Base-by-base conservation (phyloP, 1,140 invertebrate species). In the Temnothorax curvispinosus region DNA sequence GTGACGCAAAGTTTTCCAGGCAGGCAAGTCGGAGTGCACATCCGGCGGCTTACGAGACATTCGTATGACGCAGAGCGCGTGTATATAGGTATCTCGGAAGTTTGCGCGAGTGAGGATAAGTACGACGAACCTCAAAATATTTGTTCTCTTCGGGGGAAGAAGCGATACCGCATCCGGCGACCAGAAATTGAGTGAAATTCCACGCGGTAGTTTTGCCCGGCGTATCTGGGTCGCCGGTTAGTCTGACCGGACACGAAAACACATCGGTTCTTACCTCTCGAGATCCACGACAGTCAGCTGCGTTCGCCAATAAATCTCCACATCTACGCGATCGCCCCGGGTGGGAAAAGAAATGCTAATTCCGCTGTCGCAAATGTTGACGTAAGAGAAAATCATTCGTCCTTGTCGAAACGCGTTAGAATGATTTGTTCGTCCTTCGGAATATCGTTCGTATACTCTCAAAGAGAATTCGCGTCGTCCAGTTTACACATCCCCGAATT, bases 161-260 rank as follows among this genome's bases (percentile, higher is more conserved):
- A 84, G 65, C 62, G 50, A 47, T 32, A 84, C 47, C 58, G 38
- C 78, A 56, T 74, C 71, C 38, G 38, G 38, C 64, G 44, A 88
- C 87, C 56, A 75, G 78, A 81, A 89, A 88, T 71, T 69, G 62
- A 72, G 72, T 47, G n/a, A 71, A 88, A 88, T 88, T 88, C 72
- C 88, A 35, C 38, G 38, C 27, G 71, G 41, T 50, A 77, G 78
- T 88, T 88, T 88, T 27, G 27, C 27, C 75, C 18, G 50, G 65
- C 80, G 74, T 88, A 88, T 88, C 75, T 87, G 38, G 88, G 88
- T 88, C 78, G 74, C 32, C 27, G 75, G 71, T 38, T 56, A 62
- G 86, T n/a, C 72, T 5, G 58, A 35, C 65, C 64, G 27, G 64
- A 54, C 71, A 71, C 21, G 72, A 52, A 89, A 88, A 89, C 75